phyloP scores from a whole-genome alignment of 2,113 vertebrate genomes.

The Pseudorhombus dupliciocellatus region DNA sequence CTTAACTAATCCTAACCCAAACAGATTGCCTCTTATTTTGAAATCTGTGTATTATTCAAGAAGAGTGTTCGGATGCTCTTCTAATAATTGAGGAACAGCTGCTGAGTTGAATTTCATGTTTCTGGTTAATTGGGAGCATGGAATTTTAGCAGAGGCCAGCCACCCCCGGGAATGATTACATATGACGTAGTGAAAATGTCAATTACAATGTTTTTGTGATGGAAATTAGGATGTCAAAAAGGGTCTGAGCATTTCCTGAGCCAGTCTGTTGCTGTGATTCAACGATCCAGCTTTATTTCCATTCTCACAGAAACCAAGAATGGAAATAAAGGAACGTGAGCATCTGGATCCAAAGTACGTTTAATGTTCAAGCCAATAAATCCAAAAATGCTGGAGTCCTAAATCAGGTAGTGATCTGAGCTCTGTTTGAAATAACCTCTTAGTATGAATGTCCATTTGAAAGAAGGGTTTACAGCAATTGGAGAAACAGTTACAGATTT shows the following conservation, averaged over 20 bases:
- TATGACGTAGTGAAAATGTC: constrained; percentile 56
- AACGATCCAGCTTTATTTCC: neutral
- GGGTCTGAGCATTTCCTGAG: constrained; percentile 52
- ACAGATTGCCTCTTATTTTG: constrained; percentile 18
- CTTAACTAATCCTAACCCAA: constrained; percentile 23
- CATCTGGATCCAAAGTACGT: constrained; percentile 61
- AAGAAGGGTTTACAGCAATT: constrained; percentile 19
- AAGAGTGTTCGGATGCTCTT: constrained; percentile 19
- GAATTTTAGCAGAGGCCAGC: constrained; percentile 53
- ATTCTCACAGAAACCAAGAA: constrained; percentile 20
- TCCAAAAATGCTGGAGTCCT: constrained; percentile 33
- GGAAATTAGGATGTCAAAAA: constrained; percentile 49
- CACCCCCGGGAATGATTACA: constrained; percentile 38
- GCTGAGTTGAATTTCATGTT: constrained; percentile 22
- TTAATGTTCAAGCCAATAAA: constrained; percentile 37
- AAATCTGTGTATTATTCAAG: constrained; percentile 20
- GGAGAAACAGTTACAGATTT: constrained; percentile 17
- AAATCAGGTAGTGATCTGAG: neutral
- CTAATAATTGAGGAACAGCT: constrained; percentile 8
- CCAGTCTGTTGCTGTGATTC: constrained; percentile 47
- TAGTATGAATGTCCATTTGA: constrained; percentile 13
- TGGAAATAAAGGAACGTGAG: too few species aligned
- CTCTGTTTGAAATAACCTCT: neutral
- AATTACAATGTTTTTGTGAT: constrained; percentile 59
- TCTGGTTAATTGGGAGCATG: constrained; percentile 51